Base-by-base conservation (phyloP, 2,113 vertebrate species). In the Daphoenositta chrysoptera region DNA sequence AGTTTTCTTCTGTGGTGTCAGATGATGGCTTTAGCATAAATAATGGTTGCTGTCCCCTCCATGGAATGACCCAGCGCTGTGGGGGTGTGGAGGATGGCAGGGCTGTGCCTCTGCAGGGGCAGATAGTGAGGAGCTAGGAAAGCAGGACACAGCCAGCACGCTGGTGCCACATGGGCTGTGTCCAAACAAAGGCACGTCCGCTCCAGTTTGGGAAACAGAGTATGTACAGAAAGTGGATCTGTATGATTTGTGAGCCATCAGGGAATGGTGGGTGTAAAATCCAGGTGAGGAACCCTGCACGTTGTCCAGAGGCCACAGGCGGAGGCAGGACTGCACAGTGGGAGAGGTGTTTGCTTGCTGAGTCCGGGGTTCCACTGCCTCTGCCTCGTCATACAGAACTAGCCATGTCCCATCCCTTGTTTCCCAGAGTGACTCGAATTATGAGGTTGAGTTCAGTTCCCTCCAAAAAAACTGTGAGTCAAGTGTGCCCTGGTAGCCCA, bases 291-390 rank as follows among this genome's bases (percentile, higher is more conserved):
- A 81, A 2, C 22, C 21, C 51, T 53, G 17, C 3, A 11, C 0
- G 0, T 30, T 79, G 24, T 23, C 19, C 31, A 28, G 50, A 58
- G 64, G 9, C 57, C 1, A 1, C 20, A 40, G 66, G 51, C 80
- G 66, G 63, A 48, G 47, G 30, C 51, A 66, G 22, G 39, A 24
- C 51, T 61, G n/a, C 18, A 15, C 23, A 26, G 31, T 18, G 31
- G 47, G 57, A 58, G 45, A 48, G 39, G 8, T 8, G 1, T 71
- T 83, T 63, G 9, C 48, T 33, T 83, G 30, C 63, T 51, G n/a
- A 53, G 24, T 27, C 27, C 37, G 1, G 1, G 15, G n/a, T 44
- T 40, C 39, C 4, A 0, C 20, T 4, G 2, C 50, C 58, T 78
- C 70, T 66, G 64, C 56, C 6, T 3, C 33, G 54, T 44, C 11